phyloP scores from a whole-genome alignment of 2,888 invertebrate species.

The Drosophila kambysellisi region DNA sequence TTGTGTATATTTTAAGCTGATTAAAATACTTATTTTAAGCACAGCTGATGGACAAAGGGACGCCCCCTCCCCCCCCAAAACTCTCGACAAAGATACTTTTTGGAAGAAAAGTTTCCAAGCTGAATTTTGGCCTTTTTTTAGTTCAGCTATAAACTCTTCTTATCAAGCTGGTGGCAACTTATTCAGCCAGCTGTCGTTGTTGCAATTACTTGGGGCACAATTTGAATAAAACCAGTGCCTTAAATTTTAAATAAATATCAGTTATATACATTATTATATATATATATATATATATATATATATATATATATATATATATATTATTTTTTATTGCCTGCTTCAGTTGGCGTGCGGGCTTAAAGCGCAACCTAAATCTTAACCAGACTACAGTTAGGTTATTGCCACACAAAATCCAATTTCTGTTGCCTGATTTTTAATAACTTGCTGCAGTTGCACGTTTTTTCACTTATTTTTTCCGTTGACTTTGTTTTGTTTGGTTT shows the following conservation, averaged over 20 bases:
- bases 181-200: not conserved
- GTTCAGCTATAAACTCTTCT: not conserved
- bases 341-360: not conserved
- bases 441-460: slow-evolving; percentile 43
- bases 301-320: not conserved
- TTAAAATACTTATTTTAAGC: not conserved
- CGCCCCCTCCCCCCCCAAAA: not conserved
- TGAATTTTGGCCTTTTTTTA: not conserved
- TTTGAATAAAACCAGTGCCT: too few species aligned
- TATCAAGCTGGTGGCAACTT: not conserved
- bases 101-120: not conserved
- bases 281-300: not conserved
- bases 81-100: not conserved
- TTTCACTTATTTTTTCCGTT: slow-evolving; percentile 4
- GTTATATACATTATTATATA: too few species aligned
- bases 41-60: not conserved
- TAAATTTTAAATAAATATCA: not conserved
- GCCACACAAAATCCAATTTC: slow-evolving; percentile 46
- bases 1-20: not conserved
- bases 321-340: not conserved
- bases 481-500: not conserved
- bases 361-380: not conserved
- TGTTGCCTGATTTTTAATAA: slow-evolving; percentile 54
- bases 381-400: slow-evolving; percentile 13
- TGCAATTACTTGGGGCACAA: not conserved